phyloP scores from a whole-genome alignment of 2,113 vertebrate species.

The Spermophilus dauricus region DNA sequence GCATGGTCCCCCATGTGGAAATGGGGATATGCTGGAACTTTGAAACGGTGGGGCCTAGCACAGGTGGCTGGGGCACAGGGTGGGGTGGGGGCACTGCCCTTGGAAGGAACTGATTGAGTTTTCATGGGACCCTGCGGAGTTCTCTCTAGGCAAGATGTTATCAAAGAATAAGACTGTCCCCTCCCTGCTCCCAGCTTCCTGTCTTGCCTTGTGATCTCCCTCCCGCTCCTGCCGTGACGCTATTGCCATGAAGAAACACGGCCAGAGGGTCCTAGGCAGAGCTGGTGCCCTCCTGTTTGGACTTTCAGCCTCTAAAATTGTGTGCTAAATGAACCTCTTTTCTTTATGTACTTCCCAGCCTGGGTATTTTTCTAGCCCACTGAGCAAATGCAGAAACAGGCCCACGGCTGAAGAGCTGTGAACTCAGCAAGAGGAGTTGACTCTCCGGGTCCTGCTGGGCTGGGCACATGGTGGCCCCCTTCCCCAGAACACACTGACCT shows the following conservation, averaged over 20 bases:
- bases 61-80: too few relatives aligned
- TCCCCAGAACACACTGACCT: constrained; percentile 34
- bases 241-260: too few relatives aligned
- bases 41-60: neutral
- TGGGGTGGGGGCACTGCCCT: neutral
- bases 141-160: neutral
- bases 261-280: neutral
- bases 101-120: rapidly evolving
- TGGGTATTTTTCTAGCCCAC: neutral
- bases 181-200: neutral
- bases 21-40: neutral
- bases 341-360: neutral
- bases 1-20: neutral
- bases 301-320: neutral
- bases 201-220: too few relatives aligned
- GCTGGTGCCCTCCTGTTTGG: neutral
- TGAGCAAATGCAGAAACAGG: neutral
- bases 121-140: neutral
- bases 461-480: rapidly evolving
- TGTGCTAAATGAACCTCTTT: neutral
- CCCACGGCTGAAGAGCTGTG: rapidly evolving
- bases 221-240: too few relatives aligned
- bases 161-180: neutral
- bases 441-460: neutral
- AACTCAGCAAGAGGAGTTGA: neutral